Percentiles rank a stretch among this genome's conserved stretches.
phyloP scores from a whole-genome alignment of 2,113 vertebrate genomes.

The Uropsilus gracilis region DNA sequence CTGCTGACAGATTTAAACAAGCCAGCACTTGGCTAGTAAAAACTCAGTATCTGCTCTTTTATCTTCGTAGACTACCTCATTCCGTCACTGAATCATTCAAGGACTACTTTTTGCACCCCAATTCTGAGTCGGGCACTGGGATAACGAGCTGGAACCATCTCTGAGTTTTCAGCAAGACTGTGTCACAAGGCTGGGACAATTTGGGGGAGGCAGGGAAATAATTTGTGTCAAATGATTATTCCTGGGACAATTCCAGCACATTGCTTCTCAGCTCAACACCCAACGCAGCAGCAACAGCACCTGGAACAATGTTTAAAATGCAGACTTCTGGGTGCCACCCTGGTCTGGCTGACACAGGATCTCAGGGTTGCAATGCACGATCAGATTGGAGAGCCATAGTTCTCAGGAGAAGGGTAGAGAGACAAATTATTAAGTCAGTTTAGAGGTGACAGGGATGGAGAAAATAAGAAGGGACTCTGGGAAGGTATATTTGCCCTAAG shows the following conservation, averaged over 20 bases:
- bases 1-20: not conserved
- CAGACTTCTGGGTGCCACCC: not conserved
- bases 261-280: no score
- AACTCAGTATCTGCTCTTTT: no score
- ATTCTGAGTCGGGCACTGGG: not conserved
- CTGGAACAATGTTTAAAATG: not conserved
- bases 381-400: not conserved
- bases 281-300: no score
- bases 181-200: not conserved
- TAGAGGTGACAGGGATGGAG: not conserved
- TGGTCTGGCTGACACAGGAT: no score
- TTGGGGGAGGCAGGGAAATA: not conserved
- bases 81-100: not conserved
- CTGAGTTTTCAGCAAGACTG: not conserved
- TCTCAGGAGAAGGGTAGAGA: not conserved
- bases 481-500: not conserved
- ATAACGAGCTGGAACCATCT: not conserved
- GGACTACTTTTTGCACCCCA: not conserved
- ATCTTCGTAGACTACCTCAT: rapidly evolving
- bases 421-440: not conserved
- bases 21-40: rapidly evolving
- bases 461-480: not conserved
- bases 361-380: not conserved
- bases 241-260: not conserved
- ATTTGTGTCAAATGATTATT: not conserved